Evolutionary conservation across 2,888 invertebrate genomes (phyloP), one percentile per base, ranked within the genome.

Genomic region (Acheta domesticus): DNA sequence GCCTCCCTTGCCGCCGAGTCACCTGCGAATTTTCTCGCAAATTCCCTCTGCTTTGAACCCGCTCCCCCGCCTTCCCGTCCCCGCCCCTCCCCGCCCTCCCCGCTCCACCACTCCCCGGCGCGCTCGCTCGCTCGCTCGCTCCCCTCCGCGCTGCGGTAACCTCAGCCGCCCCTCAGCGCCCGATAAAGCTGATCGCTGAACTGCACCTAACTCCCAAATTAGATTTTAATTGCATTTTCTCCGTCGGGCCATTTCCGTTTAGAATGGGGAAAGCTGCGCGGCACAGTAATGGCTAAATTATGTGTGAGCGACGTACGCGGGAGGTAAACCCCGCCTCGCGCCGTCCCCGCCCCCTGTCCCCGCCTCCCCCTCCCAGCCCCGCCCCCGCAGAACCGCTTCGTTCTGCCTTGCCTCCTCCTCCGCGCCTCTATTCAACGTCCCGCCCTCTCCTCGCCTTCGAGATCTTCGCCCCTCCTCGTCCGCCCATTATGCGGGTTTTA

Each of bases 221-320:
- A 82, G 82, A 82, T 82, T 82, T 82, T 82, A 82, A 82, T 82
- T 82, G 82, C 82, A 80, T 82, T 82, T 82, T 81, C 81, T 82
- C 81, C 81, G 76, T 80, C 80, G 82, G 80, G 80, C 80, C 81
- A 81, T 82, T 82, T 81, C 82, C 81, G 81, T 80, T 62, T 78
- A 78, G 81, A 79, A 79, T 76, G 78, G 78, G 62, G 62, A 62
- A 62, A 62, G 62, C 77, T 48, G 20, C n/a, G 16, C 62, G 21
- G 21, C 73, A 75, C 73, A 48, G 78, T 79, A 80, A 79, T 80
- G 81, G 81, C 79, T 80, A 81, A 81, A 81, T 81, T 81, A 81
- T 80, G 80, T 77, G 77, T 77, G 49, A 49, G 77, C 77, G 62
- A 48, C 77, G 49, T 76, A 19, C 76, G 48, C 20, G n/a, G 49